Evolutionary conservation across 2,113 vertebrate species (phyloP), one percentile per base, ranked within the genome.

Genomic region (Neomonachus schauinslandi): DNA sequence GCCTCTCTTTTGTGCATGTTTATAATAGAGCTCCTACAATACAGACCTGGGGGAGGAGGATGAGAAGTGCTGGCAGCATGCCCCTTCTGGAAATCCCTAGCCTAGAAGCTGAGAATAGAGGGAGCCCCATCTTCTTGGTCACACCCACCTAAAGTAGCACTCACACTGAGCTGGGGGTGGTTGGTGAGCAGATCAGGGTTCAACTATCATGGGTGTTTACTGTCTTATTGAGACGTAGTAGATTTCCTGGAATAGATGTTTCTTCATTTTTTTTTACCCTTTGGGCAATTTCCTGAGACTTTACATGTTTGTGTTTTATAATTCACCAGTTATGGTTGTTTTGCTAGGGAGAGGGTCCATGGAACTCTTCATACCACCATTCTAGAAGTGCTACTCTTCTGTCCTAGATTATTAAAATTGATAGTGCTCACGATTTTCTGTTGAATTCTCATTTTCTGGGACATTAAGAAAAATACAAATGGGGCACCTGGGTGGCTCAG

Each of bases 371-470:
- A 91, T 26, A 69, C 33, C 16, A 93, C 71, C 39, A 33, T 89
- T 92, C 77, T 59, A 7, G 39, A 85, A 98, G 39, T 83, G 33
- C 15, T 96, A 94, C 33, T 93, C 88, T 94, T 96, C 31, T 92
- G 21, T 71, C 87, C 85, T 91, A 46, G 33, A 67, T 90, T 94
- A 84, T 76, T 93, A 53, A 90, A 81, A 83, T 79, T 89, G 49
- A 46, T 91, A 96, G 65, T 79, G 31, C 3, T 96, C 24, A 81
- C 67, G 22, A 22, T 96, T 97, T 88, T 89, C 31, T 93, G 22
- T 84, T 90, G 61, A 96, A 77, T 94, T 57, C 28, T 89, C 28
- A 72, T 55, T 96, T 97, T 96, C 49, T 90, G 9, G 19, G 15
- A 83, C 46, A 93, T 92, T 79, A 86, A 72, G n/a, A 94, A 93